phyloP scores from a whole-genome alignment of 2,888 invertebrate genomes.

The Leistus spinibarbis region DNA sequence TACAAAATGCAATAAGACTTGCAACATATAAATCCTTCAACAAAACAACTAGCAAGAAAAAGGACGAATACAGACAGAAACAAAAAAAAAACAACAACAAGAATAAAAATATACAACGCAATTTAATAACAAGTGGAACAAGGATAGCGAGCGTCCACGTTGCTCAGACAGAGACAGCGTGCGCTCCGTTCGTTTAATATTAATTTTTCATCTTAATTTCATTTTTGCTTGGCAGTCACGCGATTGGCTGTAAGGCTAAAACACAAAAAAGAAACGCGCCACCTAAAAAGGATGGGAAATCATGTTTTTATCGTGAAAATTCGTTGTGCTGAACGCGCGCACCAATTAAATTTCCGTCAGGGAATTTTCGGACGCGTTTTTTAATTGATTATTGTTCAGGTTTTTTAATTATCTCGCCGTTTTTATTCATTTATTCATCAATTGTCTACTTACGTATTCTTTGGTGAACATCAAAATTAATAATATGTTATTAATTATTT shows the following conservation, averaged over 20 bases:
- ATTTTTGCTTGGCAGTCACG: conserved; percentile 29
- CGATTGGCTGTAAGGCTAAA: conserved; percentile 30
- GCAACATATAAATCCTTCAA: background rate
- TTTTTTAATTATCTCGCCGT: no score
- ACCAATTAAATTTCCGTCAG: no score
- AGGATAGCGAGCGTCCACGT: background rate
- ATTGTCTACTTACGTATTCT: no score
- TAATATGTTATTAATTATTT: no score
- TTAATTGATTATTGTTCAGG: no score
- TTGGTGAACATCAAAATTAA: no score
- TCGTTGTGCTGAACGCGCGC: no score
- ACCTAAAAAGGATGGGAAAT: conserved; percentile 38
- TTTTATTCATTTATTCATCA: no score
- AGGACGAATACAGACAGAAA: background rate
- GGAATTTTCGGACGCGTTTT: no score
- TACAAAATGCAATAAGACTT: no score
- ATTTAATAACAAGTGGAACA: no score
- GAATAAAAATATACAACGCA: no score
- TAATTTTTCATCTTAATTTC: conserved; percentile 40
- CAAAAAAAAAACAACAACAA: background rate
- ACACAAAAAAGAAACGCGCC: conserved; percentile 28
- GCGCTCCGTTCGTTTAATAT: conserved; percentile 34
- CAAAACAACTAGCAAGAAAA: background rate
- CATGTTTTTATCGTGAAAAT: conserved; percentile 39
- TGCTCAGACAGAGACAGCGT: conserved; percentile 9